Percentiles rank a stretch among this genome's conserved stretches.
Conservation (phyloP, 2,888 invertebrate genomes). For the Diachrysia chrysitis region DNA sequence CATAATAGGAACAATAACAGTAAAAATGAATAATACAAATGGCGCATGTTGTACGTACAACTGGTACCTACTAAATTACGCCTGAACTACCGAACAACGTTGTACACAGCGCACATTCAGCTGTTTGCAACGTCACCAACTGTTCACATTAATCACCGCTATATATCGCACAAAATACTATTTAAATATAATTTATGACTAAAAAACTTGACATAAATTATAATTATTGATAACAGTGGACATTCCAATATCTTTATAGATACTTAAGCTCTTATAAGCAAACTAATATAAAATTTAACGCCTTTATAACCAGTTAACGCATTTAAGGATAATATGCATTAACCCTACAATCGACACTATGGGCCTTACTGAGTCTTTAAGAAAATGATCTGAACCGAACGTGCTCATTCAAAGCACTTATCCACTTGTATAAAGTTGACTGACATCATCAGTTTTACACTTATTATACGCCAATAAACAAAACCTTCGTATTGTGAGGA, state of each 20-base stretch:
- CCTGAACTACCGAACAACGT: slow-evolving; percentile 23
- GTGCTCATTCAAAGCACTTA: slow-evolving; percentile 42
- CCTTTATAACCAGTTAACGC: slow-evolving; percentile 44
- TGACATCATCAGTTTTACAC: slow-evolving; percentile 66
- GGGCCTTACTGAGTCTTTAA: slow-evolving; percentile 20
- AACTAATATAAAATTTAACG: slow-evolving; percentile 42
- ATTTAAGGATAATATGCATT: slow-evolving; percentile 44
- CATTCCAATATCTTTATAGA: slow-evolving; percentile 52
- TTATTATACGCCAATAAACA: slow-evolving; percentile 86
- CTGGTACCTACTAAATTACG: slow-evolving; percentile 39
- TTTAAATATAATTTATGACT: slow-evolving; percentile 32
- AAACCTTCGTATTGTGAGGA: slow-evolving; percentile 86
- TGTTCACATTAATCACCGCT: slow-evolving; percentile 8
- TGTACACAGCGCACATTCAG: slow-evolving; percentile 19
- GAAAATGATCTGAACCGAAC: slow-evolving; percentile 33
- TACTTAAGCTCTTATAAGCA: slow-evolving; percentile 51
- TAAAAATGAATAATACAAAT: slow-evolving; percentile 39
- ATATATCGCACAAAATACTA: slow-evolving; percentile 20
- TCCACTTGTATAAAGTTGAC: slow-evolving; percentile 49
- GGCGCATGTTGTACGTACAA: slow-evolving; percentile 23
- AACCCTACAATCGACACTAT: slow-evolving; percentile 34
- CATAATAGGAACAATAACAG: slow-evolving; percentile 15
- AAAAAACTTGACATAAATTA: slow-evolving; percentile 47
- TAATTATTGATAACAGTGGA: slow-evolving; percentile 37
- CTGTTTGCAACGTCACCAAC: slow-evolving; percentile 27